A percentile compares a stretch with the other conserved stretches of the same genome.
Evolutionary conservation across 2,113 vertebrate species (phyloP).

Genomic region (Eulemur rufifrons): DNA sequence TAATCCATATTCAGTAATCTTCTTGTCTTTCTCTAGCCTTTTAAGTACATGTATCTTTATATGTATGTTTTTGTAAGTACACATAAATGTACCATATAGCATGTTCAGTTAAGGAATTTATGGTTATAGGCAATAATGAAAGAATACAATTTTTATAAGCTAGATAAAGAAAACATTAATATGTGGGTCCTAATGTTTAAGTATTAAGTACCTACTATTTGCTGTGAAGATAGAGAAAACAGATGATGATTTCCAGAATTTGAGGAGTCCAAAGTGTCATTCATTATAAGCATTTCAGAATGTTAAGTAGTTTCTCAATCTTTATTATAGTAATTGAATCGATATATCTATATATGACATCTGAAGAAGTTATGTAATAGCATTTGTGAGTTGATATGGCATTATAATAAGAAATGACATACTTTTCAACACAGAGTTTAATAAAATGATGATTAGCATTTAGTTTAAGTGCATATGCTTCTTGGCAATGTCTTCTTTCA

Average conservation of each 20-base stretch:
- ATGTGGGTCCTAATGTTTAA: neutral
- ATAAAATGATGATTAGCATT: neutral
- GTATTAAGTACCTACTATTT: neutral
- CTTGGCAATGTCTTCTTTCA: neutral
- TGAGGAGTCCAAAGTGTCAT: neutral
- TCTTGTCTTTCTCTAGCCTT: neutral
- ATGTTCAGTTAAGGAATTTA: neutral
- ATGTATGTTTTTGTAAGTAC: neutral
- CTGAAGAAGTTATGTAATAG: neutral
- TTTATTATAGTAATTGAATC: constrained; percentile 22
- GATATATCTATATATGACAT: neutral
- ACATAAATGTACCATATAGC: neutral
- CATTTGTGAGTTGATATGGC: neutral
- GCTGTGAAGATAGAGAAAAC: neutral
- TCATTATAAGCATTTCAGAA: neutral
- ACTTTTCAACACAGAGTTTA: neutral
- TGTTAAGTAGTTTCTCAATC: neutral
- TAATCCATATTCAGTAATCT: neutral
- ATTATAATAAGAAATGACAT: neutral
- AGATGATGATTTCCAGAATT: neutral
- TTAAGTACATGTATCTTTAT: neutral
- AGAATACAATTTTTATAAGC: neutral
- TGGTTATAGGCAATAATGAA: neutral
- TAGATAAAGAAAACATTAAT: neutral
- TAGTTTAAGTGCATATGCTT: neutral